These are phyloP conservation scores for Dolichotis patagonum DNA, from an alignment of 2,113 vertebrate genomes.

Conservation along the genomic window DNA sequence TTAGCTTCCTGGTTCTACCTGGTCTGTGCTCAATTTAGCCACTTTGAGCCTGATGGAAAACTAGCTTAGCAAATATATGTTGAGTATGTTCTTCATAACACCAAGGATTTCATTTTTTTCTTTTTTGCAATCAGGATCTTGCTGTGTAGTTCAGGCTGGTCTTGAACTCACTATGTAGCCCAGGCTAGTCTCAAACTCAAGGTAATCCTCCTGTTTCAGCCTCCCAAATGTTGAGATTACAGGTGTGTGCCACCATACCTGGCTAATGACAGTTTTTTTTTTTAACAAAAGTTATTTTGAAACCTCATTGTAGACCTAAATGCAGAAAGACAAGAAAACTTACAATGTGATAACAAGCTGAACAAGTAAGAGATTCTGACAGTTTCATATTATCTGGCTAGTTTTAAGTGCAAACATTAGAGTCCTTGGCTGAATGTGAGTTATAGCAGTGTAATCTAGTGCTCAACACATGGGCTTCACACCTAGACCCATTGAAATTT, in stretches of 20 bases:
- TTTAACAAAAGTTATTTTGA: neutral
- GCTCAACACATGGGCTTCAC: neutral
- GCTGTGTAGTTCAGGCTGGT: neutral
- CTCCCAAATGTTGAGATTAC: neutral
- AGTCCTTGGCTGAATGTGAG: neutral
- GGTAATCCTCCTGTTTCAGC: neutral
- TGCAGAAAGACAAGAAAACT: neutral
- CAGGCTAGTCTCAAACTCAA: neutral
- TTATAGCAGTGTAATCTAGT: neutral
- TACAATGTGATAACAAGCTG: neutral
- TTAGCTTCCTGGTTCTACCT: too few species aligned
- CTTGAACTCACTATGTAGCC: neutral
- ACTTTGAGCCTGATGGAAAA: neutral
- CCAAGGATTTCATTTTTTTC: neutral
- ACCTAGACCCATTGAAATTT: neutral
- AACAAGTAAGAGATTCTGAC: neutral
- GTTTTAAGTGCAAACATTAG: neutral
- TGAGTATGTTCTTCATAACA: neutral
- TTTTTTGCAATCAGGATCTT: neutral
- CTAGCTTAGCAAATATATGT: neutral
- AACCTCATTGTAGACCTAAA: neutral
- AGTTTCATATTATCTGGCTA: neutral
- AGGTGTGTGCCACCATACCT: neutral
- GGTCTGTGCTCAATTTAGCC: neutral
- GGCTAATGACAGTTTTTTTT: neutral